phyloP scores from a whole-genome alignment of 30 jellyfish, hydroid and myxozoan genomes.

The Pseudorhiza aurosa region DNA sequence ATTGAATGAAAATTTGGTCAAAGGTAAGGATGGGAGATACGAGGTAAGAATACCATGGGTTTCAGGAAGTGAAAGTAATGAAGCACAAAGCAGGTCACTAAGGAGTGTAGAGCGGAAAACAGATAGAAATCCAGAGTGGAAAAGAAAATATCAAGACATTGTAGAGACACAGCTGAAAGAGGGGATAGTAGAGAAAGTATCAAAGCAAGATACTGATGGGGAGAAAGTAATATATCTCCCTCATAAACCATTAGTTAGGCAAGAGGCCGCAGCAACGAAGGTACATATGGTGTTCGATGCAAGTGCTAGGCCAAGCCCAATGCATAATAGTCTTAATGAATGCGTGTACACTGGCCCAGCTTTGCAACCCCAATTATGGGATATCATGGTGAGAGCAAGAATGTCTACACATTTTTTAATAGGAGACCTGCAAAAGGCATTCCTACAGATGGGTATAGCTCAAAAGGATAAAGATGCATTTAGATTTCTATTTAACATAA shows the following conservation, averaged over 20 bases:
- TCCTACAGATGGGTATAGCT: slow-evolving; percentile 46
- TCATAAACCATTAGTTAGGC: slow-evolving; percentile 56
- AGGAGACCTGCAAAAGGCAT: slow-evolving; percentile 47
- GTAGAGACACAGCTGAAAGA: slow-evolving; percentile 37
- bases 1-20: slow-evolving; percentile 5
- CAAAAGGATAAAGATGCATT: slow-evolving; percentile 47
- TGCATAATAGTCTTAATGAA: slow-evolving; percentile 7
- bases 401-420: slow-evolving; percentile 36
- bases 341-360: slow-evolving; percentile 47
- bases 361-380: slow-evolving; percentile 55
- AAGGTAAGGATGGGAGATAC: slow-evolving; percentile 60
- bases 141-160: slow-evolving; percentile 46
- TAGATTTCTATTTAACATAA: slow-evolving; percentile 41
- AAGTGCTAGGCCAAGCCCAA: slow-evolving; percentile 47
- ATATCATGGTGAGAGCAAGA: slow-evolving; percentile 42
- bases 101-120: slow-evolving; percentile 43
- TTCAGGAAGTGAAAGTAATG: slow-evolving; percentile 70
- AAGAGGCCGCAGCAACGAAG: slow-evolving; percentile 21
- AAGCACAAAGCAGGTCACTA: slow-evolving; percentile 52
- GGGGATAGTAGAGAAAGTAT: slow-evolving; percentile 38
- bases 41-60: slow-evolving; percentile 66
- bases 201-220: slow-evolving; percentile 28
- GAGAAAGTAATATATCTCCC: slow-evolving; percentile 39
- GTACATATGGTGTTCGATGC: slow-evolving; percentile 51
- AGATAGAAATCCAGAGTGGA: slow-evolving; percentile 18